Percentiles rank a stretch among this genome's conserved stretches.
Conservation (phyloP, 2,888 invertebrate genomes). For the Heterodera filipjevi region DNA sequence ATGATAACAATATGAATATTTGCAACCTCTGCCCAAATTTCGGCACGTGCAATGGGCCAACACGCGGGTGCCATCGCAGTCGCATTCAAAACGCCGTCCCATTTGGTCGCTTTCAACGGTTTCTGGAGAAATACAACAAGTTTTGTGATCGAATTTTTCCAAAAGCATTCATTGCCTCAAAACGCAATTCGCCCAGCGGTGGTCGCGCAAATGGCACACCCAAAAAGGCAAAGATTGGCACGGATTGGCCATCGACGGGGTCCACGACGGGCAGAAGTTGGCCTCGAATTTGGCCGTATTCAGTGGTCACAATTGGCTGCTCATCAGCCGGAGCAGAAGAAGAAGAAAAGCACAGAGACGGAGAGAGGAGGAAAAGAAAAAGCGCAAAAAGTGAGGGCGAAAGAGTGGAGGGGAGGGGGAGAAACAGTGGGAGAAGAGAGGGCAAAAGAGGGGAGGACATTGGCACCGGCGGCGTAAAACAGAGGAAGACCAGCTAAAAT, state of each 20-base stretch:
- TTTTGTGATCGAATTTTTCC: background rate
- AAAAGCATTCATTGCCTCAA: background rate
- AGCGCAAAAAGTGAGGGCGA: background rate
- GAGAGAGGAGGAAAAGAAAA: background rate
- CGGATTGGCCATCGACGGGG: background rate
- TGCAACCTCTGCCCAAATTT: background rate
- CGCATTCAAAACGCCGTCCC: conserved; percentile 1
- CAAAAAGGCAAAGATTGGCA: background rate
- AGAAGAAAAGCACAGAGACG: background rate
- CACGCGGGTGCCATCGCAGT: conserved; percentile 10
- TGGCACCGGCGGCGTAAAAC: too few relatives aligned
- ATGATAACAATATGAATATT: too few relatives aligned
- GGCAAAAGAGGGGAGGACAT: too few relatives aligned
- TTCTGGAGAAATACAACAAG: conserved; percentile 8
- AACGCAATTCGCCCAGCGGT: conserved; percentile 15
- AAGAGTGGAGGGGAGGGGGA: background rate
- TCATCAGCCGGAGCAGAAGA: background rate
- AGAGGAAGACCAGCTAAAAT: too few relatives aligned
- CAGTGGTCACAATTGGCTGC: background rate
- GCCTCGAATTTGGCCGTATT: conserved; percentile 19
- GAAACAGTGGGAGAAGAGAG: background rate
- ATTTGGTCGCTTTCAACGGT: conserved; percentile 17
- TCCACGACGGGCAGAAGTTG: background rate
- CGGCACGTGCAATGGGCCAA: background rate
- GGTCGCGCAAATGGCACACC: conserved; percentile 22